A percentile compares a stretch with the other conserved stretches of the same genome.
Conservation (phyloP, 2,888 invertebrate genomes). For the Laothoe populi region DNA sequence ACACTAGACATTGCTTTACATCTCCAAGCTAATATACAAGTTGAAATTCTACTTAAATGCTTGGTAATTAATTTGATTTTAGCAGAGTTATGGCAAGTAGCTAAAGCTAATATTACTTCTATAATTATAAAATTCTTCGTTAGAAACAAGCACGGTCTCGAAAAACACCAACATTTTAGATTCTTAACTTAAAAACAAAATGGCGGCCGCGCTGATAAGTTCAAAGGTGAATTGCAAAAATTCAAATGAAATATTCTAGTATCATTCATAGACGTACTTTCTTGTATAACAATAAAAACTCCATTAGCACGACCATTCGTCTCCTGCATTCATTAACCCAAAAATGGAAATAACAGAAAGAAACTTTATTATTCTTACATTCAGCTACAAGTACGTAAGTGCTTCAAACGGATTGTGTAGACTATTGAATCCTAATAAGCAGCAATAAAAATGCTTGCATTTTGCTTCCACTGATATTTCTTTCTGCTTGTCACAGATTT, state of each 20-base stretch:
- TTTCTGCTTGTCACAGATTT: background rate
- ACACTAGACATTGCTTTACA: too few relatives aligned
- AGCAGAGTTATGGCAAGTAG: too few relatives aligned
- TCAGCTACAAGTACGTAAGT: conserved; percentile 10
- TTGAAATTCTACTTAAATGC: too few relatives aligned
- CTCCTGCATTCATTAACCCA: conserved; percentile 3
- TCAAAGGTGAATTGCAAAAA: background rate
- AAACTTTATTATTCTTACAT: conserved; percentile 14
- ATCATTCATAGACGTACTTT: conserved; percentile 4
- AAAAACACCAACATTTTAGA: too few relatives aligned
- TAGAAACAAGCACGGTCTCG: too few relatives aligned
- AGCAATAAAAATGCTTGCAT: conserved; percentile 14
- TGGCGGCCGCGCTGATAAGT: background rate
- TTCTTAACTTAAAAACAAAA: background rate
- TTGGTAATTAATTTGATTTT: too few relatives aligned
- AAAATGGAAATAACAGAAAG: conserved; percentile 16
- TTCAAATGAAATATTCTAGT: conserved; percentile 13
- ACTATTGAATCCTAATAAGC: conserved; percentile 22
- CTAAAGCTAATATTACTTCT: too few relatives aligned
- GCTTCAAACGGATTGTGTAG: conserved; percentile 17
- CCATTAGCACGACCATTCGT: conserved; percentile 11
- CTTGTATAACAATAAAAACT: conserved; percentile 18
- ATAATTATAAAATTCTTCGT: too few relatives aligned
- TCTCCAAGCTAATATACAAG: too few relatives aligned
- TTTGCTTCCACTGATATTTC: background rate